Base-by-base conservation (phyloP, 1,140 invertebrate species). In the Drosophila carrolli region DNA sequence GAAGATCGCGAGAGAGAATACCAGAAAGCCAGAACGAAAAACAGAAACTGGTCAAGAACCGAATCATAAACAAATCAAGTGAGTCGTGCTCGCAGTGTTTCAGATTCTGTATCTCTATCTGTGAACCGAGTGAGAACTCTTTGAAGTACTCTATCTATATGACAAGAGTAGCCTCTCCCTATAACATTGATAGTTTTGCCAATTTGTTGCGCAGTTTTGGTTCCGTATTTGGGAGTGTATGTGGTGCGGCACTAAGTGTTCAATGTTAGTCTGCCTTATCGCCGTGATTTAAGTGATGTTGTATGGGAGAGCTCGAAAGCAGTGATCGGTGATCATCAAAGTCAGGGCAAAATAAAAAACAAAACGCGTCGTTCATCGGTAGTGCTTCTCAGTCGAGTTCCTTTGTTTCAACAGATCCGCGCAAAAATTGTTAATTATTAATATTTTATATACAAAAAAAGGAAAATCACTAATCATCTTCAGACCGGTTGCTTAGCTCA, bases 161-260 rank as follows among this genome's bases (percentile, higher is more conserved):
- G 14, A 23, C 13, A 8, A 40, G 43, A 70, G 35, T n/a, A n/a
- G 14, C 44, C 55, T 19, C 55, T 63, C 37, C 23, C 27, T 47
- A 83, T 79, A 88, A 71, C 59, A 63, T 77, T 70, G 83, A 70
- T 71, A 73, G 75, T 65, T 88, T 83, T 83, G 83, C 83, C 48
- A 88, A 89, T 77, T 80, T 66, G 67, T 63, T 76, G 76, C 83
- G 83, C 84, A 88, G 83, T 88, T 88, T 59, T 79, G 40, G 74
- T 79, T 89, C 48, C 35, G 66, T 51, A 81, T 79, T 77, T 76
- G 66, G 44, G 46, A 57, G 67, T 71, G 66, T 72, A 50, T 65
- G 62, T 66, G 46, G 37, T 23, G 46, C 41, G 50, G 46, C 14
- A 40, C 10, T 47, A 55, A 48, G 56, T 51, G 43, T 35, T 32